A percentile compares a stretch with the other conserved stretches of the same genome.
Evolutionary conservation across 2,113 vertebrate genomes (phyloP).

Genomic region (Chrysochloris asiatica): DNA sequence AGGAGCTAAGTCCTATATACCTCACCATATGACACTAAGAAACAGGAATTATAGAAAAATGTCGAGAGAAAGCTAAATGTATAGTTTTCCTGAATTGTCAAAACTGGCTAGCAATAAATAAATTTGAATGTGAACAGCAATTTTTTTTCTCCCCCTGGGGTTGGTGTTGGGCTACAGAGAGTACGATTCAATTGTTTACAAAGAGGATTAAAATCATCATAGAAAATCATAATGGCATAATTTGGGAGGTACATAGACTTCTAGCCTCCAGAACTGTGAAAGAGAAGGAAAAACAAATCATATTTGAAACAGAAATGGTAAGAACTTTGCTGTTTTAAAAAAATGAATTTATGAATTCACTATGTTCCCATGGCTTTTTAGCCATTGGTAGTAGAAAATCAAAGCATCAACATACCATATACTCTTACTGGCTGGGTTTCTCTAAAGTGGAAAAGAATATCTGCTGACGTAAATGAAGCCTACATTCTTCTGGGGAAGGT

Average conservation of each 20-base stretch:
- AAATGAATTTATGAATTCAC: neutral
- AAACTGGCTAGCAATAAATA: neutral
- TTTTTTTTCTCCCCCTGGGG: neutral
- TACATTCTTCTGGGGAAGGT: neutral
- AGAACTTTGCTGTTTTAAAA: neutral
- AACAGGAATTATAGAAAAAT: neutral
- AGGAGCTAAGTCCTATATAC: neutral
- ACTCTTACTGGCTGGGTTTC: neutral
- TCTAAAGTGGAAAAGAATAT: neutral
- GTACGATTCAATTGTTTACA: no score
- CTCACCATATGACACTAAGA: neutral
- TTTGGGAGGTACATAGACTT: neutral
- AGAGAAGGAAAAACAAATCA: neutral
- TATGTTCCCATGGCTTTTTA: neutral
- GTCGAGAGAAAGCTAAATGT: neutral
- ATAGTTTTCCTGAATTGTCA: neutral
- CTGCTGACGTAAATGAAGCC: neutral
- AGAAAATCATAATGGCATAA: neutral
- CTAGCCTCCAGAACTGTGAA: neutral
- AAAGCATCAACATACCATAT: neutral
- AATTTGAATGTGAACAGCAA: neutral
- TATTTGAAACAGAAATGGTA: neutral
- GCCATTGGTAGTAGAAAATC: neutral
- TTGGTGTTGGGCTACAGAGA: neutral
- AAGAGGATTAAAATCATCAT: conserved; percentile 16